These are phyloP conservation scores for Leptinotarsa peninsularis DNA, from an alignment of 2,888 invertebrate species.

Conservation along the genomic window DNA sequence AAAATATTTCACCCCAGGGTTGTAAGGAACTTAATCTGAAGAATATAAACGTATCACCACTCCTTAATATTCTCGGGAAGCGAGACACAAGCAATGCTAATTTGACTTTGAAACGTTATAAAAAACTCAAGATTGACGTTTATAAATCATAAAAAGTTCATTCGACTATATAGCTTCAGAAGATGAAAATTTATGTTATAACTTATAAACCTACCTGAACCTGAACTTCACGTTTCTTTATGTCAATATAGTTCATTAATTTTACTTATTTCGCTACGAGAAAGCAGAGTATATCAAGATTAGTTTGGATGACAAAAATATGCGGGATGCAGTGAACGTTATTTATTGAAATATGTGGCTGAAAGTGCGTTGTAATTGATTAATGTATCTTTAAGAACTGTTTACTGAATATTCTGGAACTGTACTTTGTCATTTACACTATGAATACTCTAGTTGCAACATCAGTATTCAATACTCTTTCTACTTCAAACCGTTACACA, in stretches of 20 bases:
- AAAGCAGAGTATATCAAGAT: not conserved
- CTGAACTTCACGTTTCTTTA: not conserved
- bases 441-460: too few relatives aligned
- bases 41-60: constrained; percentile 38
- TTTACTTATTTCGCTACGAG: not conserved
- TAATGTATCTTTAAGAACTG: not conserved
- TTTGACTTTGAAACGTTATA: constrained; percentile 51
- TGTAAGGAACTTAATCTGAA: constrained; percentile 10
- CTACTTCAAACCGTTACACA: too few relatives aligned
- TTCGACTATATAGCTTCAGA: constrained; percentile 29
- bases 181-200: constrained; percentile 32
- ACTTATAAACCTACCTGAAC: constrained; percentile 17
- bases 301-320: not conserved
- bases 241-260: constrained; percentile 6
- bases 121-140: constrained; percentile 46
- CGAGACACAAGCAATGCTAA: constrained; percentile 37
- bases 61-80: constrained; percentile 44
- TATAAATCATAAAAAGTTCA: constrained; percentile 43
- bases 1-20: not conserved
- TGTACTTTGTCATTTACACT: too few relatives aligned
- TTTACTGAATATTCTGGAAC: not conserved
- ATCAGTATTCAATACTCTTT: too few relatives aligned
- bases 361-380: not conserved
- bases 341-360: not conserved
- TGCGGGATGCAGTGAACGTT: not conserved